phyloP scores from a whole-genome alignment of 2,797 vertebrate species.

The Schizopygopsis pylzovi region DNA sequence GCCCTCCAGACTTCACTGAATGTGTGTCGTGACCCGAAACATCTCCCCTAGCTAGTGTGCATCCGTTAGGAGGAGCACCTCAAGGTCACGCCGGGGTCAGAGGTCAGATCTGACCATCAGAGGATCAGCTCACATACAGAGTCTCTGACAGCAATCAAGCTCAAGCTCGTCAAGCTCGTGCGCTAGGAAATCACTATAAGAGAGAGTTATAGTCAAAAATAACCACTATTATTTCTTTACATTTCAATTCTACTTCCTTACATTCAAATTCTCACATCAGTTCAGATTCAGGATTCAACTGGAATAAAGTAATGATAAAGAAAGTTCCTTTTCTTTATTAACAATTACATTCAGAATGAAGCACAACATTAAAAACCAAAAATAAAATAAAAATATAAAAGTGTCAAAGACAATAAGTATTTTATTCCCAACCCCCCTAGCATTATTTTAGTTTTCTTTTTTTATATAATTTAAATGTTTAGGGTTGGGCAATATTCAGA shows the following conservation, averaged over 20 bases:
- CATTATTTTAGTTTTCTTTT: no score
- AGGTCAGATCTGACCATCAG: constrained; percentile 6
- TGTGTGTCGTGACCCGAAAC: constrained; percentile 8
- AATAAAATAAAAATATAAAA: not conserved
- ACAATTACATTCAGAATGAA: not conserved
- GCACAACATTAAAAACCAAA: not conserved
- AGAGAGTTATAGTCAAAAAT: not conserved
- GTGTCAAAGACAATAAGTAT: no score
- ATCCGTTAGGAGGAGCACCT: not conserved
- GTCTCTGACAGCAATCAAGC: not conserved
- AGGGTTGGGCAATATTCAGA: not conserved
- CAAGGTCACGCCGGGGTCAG: not conserved
- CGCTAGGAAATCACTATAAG: not conserved
- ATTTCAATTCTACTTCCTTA: not conserved
- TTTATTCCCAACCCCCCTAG: no score
- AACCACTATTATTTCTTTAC: not conserved
- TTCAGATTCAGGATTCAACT: not conserved
- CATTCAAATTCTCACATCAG: not conserved
- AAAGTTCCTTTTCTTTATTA: not conserved
- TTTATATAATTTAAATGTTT: not conserved
- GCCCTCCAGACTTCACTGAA: constrained; percentile 7
- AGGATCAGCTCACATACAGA: not conserved
- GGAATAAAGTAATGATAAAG: not conserved
- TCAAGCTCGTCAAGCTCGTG: not conserved
- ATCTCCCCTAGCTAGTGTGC: constrained; percentile 8